Conservation (phyloP, 2,113 vertebrate genomes). For the Aegypius monachus region DNA sequence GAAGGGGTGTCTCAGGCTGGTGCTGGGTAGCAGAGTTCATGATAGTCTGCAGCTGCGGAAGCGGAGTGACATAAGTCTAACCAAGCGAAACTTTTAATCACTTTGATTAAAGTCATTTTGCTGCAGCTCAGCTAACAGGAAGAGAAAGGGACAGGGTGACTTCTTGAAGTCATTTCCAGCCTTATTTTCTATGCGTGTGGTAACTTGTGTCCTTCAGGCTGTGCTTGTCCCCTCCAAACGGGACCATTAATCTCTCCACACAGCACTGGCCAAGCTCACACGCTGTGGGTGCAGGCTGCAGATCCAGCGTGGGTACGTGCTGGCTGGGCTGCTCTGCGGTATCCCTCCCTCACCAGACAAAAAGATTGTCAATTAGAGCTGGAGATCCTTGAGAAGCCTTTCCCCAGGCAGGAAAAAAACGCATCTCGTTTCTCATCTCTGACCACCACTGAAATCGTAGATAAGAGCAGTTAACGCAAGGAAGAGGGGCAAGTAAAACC, state of each 20-base stretch:
- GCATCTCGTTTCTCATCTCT: background rate
- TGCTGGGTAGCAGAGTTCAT: accelerated
- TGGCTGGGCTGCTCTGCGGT: accelerated
- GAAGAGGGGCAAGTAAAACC: conserved; percentile 7
- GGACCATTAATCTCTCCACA: accelerated
- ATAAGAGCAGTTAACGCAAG: background rate
- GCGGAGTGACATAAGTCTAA: accelerated
- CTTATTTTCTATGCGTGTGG: accelerated
- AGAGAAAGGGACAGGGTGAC: background rate
- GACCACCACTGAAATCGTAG: background rate
- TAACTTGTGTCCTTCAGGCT: background rate
- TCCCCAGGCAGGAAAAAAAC: accelerated
- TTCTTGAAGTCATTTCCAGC: background rate
- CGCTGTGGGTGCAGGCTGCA: background rate
- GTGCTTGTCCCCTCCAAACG: accelerated
- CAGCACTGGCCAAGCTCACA: accelerated
- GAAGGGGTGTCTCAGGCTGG: background rate
- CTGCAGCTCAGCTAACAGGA: background rate
- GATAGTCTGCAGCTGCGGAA: background rate
- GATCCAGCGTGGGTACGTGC: background rate
- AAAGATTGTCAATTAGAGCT: accelerated
- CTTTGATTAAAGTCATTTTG: background rate
- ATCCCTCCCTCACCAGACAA: background rate
- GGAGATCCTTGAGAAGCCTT: background rate
- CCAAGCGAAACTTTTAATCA: accelerated